Percentiles rank a stretch among this genome's conserved stretches.
phyloP scores from a whole-genome alignment of 2,797 vertebrate species.

The Pseudochirops cupreus region DNA sequence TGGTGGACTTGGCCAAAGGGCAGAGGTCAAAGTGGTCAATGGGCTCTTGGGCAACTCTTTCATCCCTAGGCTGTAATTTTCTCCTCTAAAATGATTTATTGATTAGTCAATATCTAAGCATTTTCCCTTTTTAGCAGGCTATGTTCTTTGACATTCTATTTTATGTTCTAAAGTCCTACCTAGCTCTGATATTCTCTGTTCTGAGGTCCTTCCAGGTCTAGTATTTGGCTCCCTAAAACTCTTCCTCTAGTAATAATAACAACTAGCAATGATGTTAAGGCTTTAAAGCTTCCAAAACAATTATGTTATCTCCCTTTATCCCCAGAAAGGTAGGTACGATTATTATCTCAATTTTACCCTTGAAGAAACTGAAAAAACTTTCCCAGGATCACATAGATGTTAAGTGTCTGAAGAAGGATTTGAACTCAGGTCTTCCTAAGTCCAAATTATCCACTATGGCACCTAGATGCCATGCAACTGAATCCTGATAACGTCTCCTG shows the following conservation, averaged over 20 bases:
- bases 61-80: slow-evolving; percentile 9
- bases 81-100: background rate
- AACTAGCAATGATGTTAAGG: background rate
- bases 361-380: background rate
- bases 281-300: background rate
- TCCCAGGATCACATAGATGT: background rate
- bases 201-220: background rate
- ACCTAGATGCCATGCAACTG: background rate
- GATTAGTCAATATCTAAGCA: background rate
- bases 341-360: background rate
- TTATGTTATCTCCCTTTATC: background rate
- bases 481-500: background rate
- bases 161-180: background rate
- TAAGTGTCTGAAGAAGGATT: background rate
- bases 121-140: background rate
- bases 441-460: background rate
- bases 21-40: slow-evolving; percentile 47
- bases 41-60: slow-evolving; percentile 16
- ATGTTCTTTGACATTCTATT: background rate
- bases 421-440: background rate
- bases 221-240: background rate
- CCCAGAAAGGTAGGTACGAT: background rate
- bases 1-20: slow-evolving; percentile 76
- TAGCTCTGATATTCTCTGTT: background rate
- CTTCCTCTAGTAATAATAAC: background rate